Base-by-base conservation (phyloP, 2,888 invertebrate genomes). In the Piscicola geometra region DNA sequence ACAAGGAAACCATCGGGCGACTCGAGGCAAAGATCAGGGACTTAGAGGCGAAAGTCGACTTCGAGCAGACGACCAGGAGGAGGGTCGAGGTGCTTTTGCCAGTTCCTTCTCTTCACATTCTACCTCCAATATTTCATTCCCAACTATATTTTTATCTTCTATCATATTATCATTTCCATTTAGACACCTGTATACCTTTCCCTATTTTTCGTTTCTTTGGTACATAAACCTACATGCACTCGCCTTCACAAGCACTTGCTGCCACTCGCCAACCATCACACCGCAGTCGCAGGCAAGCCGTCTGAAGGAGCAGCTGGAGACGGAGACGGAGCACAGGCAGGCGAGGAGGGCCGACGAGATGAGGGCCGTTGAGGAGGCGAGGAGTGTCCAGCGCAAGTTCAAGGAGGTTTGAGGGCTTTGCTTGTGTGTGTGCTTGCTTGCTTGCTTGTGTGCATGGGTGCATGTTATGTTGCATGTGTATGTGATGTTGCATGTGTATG, bases 11-110 rank as follows among this genome's bases (percentile, higher is more conserved):
- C 1, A 90, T 91, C 80, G 88, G 90, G 85, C 89, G 89, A 56
- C 89, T 94, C 81, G 94, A 96, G 85, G 88, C 93, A 82, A 91
- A 93, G 85, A 90, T 93, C 75, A 90, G 91, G 87, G 96, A 97
- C 83, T 86, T 96, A 77, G 95, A 97, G 85, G 92, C 93, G 1
- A 92, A 92, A 82, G 86, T 95, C 75, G 96, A 96, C 80, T 87
- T 96, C 80, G 96, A 97, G 83, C 91, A 91, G 82, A 93, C 94
- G 0, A 92, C 93, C 0, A 90, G 92, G 80, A 89, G 91, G 0
- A 89, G 95, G n/a, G 88, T 94, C 5, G 96, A 97, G 77, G 78
- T 77, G n/a, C n/a, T n/a, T n/a, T n/a, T 32, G 21, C 71, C 30
- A n/a, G 15, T 33, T 68, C 1, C 33, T 68, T 18, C 35, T 1